These are phyloP conservation scores for Sanderia malayensis DNA, from an alignment of 30 jellyfish, hydroid and myxozoan genomes.

Conservation along the genomic window DNA sequence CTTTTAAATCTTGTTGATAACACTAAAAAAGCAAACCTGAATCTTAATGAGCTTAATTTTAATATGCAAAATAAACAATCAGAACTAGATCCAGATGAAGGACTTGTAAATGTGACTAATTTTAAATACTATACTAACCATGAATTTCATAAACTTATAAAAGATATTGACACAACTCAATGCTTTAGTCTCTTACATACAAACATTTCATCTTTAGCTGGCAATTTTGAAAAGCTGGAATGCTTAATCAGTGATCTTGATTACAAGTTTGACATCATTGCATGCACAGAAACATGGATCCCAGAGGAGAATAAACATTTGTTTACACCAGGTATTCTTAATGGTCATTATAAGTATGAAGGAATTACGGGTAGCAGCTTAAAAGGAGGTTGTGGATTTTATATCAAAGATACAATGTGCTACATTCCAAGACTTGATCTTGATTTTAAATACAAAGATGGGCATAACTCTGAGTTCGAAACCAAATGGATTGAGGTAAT, in stretches of 20 bases:
- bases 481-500: background rate
- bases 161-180: background rate
- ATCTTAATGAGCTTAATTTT: background rate
- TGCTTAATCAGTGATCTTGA: background rate
- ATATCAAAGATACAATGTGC: background rate
- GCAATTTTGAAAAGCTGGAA: conserved; percentile 3
- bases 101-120: background rate
- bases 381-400: conserved; percentile 29
- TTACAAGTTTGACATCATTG: conserved; percentile 2
- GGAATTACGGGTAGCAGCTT: conserved; percentile 11
- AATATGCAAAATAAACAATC: background rate
- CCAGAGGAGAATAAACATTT: background rate
- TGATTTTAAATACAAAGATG: conserved; percentile 6
- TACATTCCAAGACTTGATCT: conserved; percentile 6
- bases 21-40: background rate
- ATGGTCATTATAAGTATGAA: background rate
- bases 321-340: conserved; percentile 18
- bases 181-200: conserved; percentile 5
- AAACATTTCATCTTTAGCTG: background rate
- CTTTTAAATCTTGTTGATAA: background rate
- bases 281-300: conserved; percentile 2
- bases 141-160: background rate
- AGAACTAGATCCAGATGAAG: background rate
- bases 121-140: background rate
- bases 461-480: background rate